Evolutionary conservation across 2,888 invertebrate species (phyloP).

Genomic region (Phytoseiulus persimilis): DNA sequence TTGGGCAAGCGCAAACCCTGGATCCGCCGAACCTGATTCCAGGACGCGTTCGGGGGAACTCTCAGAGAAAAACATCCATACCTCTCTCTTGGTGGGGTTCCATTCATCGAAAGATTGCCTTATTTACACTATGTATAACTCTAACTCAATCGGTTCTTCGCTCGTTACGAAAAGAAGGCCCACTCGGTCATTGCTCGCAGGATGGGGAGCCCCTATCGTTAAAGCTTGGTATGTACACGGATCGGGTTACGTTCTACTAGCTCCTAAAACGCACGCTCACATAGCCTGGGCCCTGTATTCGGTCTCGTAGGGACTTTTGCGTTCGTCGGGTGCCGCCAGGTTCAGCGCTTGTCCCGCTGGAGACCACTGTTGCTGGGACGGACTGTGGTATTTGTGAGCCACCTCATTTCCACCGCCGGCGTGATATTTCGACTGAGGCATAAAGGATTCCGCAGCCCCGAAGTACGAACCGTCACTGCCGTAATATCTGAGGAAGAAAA

Average conservation of each 20-base stretch:
- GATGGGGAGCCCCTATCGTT: neutral
- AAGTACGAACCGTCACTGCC: neutral
- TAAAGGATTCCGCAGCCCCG: neutral
- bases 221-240: neutral
- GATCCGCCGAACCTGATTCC: no score
- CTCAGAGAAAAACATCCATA: no score
- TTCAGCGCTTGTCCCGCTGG: neutral
- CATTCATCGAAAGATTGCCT: neutral
- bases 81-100: no score
- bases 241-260: neutral
- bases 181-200: neutral
- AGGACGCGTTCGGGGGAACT: no score
- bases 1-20: no score
- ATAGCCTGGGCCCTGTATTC: neutral
- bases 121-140: neutral
- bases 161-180: neutral
- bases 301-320: neutral
- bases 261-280: neutral
- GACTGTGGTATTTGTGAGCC: neutral
- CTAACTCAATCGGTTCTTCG: neutral
- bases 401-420: neutral
- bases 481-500: neutral
- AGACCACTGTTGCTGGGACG: neutral
- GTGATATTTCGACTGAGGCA: neutral
- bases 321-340: neutral